Percentiles rank a stretch among this genome's conserved stretches.
These are phyloP conservation scores for Homarus gammarus DNA, from an alignment of 2,888 invertebrate species.

Conservation along the genomic window DNA sequence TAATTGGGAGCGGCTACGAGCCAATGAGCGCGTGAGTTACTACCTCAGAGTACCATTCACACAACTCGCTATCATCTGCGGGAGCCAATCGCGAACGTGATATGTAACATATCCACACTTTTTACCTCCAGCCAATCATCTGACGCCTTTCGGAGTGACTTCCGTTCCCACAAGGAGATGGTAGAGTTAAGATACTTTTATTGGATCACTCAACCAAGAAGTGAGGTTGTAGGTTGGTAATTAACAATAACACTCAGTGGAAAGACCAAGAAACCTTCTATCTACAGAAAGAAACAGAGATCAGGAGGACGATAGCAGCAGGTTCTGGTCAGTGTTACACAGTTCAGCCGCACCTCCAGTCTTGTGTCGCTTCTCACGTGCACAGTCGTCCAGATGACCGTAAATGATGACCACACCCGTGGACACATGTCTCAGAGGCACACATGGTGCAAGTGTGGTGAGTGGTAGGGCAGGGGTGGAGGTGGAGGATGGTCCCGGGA, in stretches of 20 bases:
- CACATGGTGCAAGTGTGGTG: no score
- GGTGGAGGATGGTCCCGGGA: neutral
- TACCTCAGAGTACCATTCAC: slow-evolving; percentile 7
- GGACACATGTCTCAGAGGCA: no score
- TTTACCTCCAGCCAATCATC: slow-evolving; percentile 55
- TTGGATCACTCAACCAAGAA: neutral
- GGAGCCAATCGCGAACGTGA: slow-evolving; percentile 22
- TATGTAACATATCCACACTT: slow-evolving; percentile 38
- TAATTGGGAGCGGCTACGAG: neutral
- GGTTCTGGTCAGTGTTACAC: neutral
- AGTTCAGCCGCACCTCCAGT: no score
- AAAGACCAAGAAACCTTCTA: no score
- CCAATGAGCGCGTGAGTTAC: neutral
- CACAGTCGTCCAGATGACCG: no score
- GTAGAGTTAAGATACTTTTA: slow-evolving; percentile 19
- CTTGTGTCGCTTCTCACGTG: no score
- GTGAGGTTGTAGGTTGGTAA: neutral
- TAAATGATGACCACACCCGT: no score
- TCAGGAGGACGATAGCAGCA: neutral
- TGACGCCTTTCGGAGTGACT: slow-evolving; percentile 38
- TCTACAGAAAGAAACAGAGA: neutral
- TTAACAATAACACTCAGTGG: no score
- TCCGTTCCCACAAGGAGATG: slow-evolving; percentile 52
- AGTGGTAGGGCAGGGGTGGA: neutral
- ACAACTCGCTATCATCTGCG: slow-evolving; percentile 14